Percentiles rank a stretch among this genome's conserved stretches.
phyloP scores from a whole-genome alignment of 2,113 vertebrate species.

The Lophotis ruficrista region DNA sequence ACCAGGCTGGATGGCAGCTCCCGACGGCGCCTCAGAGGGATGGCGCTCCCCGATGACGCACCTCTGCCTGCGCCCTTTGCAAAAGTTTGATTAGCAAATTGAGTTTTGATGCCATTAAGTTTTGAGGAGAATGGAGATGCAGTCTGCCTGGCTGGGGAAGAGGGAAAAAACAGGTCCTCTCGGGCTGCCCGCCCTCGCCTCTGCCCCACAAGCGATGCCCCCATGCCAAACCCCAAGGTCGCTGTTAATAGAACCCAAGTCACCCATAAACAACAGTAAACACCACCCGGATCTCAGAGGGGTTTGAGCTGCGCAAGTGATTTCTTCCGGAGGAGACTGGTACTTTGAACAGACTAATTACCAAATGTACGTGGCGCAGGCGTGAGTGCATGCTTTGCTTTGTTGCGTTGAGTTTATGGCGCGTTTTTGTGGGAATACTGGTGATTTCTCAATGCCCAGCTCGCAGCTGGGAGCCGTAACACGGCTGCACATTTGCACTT shows the following conservation, averaged over 20 bases:
- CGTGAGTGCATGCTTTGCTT: background rate
- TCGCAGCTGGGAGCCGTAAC: background rate
- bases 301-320: background rate
- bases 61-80: background rate
- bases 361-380: background rate
- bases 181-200: background rate
- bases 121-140: no score
- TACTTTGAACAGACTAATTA: background rate
- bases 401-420: background rate
- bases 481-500: fast-evolving
- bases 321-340: background rate
- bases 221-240: background rate
- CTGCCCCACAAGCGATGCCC: background rate
- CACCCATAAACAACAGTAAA: background rate
- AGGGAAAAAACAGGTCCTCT: background rate
- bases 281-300: fast-evolving
- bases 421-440: background rate
- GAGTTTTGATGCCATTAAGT: background rate
- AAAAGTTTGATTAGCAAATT: background rate
- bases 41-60: fast-evolving
- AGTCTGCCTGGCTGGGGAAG: fast-evolving
- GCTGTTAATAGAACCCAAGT: background rate
- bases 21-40: background rate
- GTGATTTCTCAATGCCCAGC: background rate
- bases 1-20: background rate